Conservation (phyloP, 2,888 invertebrate species). For the Bugulina stolonifera region DNA sequence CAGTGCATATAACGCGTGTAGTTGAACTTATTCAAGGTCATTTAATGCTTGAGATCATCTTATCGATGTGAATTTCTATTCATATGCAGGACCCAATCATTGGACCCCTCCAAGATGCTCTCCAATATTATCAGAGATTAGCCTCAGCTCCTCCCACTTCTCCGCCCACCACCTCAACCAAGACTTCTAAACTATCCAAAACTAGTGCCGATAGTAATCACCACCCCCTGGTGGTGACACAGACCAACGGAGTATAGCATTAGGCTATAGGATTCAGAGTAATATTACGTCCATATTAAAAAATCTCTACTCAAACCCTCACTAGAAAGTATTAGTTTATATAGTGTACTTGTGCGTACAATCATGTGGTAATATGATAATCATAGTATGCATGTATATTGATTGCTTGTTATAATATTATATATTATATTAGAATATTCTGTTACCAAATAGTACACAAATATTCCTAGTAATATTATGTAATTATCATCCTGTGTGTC, state of each 20-base stretch:
- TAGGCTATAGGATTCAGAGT: background rate
- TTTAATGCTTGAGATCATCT: too few species aligned
- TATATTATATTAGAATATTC: background rate
- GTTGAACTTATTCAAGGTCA: too few species aligned
- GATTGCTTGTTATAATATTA: background rate
- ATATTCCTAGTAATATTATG: too few species aligned
- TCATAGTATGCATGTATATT: background rate
- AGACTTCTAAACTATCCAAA: background rate
- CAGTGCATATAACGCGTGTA: too few species aligned
- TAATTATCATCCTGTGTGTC: too few species aligned
- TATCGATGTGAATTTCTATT: too few species aligned
- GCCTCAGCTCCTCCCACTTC: background rate
- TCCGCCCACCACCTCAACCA: background rate
- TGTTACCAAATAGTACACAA: too few species aligned
- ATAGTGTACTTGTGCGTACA: too few species aligned
- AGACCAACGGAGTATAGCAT: background rate
- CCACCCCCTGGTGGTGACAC: background rate
- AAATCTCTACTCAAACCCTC: too few species aligned
- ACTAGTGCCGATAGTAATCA: background rate
- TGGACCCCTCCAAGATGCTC: slow-evolving; percentile 42
- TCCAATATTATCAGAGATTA: slow-evolving; percentile 41
- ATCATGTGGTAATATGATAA: too few species aligned
- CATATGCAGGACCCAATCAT: slow-evolving; percentile 48
- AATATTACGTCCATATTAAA: background rate
- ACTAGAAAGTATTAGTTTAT: too few species aligned